Evolutionary conservation across 2,797 vertebrate genomes (phyloP), one percentile per base, ranked within the genome.

Genomic region (Tokudaia tokunoshimensis): DNA sequence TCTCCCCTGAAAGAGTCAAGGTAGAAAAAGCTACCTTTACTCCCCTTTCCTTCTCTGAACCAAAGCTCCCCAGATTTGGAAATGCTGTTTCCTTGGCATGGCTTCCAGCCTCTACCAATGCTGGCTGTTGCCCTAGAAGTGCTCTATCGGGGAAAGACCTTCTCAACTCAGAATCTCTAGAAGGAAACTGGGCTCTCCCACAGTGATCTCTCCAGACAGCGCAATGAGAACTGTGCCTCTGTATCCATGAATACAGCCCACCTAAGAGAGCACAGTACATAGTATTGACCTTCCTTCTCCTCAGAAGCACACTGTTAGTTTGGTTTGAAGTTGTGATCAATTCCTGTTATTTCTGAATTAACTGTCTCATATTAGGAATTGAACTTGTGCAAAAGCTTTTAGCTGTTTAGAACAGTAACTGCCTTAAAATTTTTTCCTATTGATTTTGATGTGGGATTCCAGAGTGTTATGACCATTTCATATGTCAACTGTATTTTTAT

Each of bases 331-430:
- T 63, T 93, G 89, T 83, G 74, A 94, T 95, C 67, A 83, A 79
- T 91, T 96, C 57, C 63, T 87, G 3, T 95, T 86, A 63, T 78
- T 96, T 93, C 91, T 47, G 91, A 94, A 94, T 91, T 72, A 93
- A 96, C 75, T 83, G 34, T 44, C 50, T 72, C 50, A 34, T 94
- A 70, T 63, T 75, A 83, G 17, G 57, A 91, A 94, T 44, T 96
- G 57, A 94, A 91, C 47, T 61, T 67, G 26, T n/a, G 5, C 17
- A 61, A 93, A 22, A 91, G 44, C 80, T 91, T 88, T 94, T 85
- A 75, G 59, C 11, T 86, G 12, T 89, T 84, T 95, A 78, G 34
- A 91, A 91, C 0, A 91, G 29, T 74, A 85, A 59, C 59, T 81
- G 11, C 70, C 75, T 91, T 67, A 63, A 81, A 29, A 55, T 70